Percentiles rank a stretch among this genome's conserved stretches.
Evolutionary conservation across 1,140 invertebrate species (phyloP).

Genomic region (Lerema accius): DNA sequence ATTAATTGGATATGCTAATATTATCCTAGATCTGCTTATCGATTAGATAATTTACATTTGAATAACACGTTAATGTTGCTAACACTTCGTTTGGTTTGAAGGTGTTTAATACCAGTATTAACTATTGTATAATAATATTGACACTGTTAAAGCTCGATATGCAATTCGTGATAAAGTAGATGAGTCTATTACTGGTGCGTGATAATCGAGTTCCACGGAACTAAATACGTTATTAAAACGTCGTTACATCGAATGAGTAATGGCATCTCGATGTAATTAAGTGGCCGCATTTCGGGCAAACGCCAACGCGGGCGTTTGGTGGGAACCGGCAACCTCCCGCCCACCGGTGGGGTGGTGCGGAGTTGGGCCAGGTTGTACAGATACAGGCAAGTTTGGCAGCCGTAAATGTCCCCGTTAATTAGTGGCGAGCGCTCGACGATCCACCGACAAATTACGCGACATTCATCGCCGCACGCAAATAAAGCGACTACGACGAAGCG

Average conservation of each 20-base stretch:
- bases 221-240: constrained; percentile 3
- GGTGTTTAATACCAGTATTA: too few species aligned
- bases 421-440: constrained; percentile 61
- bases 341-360: constrained; percentile 36
- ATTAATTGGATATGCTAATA: constrained; percentile 22
- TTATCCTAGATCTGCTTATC: constrained; percentile 16
- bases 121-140: not conserved
- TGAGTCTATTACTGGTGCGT: not conserved
- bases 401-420: constrained; percentile 67
- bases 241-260: constrained; percentile 7
- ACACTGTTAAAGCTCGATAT: not conserved
- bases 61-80: constrained; percentile 1
- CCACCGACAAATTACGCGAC: constrained; percentile 63
- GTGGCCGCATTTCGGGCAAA: constrained; percentile 29
- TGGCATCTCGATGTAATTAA: constrained; percentile 38
- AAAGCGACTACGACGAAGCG: constrained; percentile 34
- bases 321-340: constrained; percentile 34
- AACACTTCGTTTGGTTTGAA: constrained; percentile 3
- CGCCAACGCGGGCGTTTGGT: constrained; percentile 39
- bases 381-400: constrained; percentile 60
- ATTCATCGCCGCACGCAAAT: constrained; percentile 55
- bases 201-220: constrained; percentile 1
- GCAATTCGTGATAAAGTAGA: not conserved
- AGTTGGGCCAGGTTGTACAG: constrained; percentile 39
- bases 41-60: constrained; percentile 19